A percentile compares a stretch with the other conserved stretches of the same genome.
These are phyloP conservation scores for Mionectes olivaceus DNA, from an alignment of 2,797 vertebrate genomes.

Conservation along the genomic window DNA sequence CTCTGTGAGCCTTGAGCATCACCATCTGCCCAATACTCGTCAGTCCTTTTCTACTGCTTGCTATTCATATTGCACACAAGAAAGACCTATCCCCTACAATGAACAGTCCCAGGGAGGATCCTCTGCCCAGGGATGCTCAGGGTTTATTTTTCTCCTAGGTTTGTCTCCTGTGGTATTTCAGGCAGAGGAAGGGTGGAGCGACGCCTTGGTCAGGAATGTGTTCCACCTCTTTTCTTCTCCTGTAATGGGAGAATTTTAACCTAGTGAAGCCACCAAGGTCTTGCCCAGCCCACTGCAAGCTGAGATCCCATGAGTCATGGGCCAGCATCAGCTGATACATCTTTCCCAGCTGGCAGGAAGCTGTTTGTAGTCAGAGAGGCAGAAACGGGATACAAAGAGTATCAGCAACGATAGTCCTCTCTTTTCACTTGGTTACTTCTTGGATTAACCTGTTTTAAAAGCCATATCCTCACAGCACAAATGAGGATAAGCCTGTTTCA, in stretches of 20 bases:
- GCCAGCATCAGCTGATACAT: not conserved
- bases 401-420: not conserved
- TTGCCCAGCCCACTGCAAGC: not conserved
- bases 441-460: not conserved
- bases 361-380: not conserved
- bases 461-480: not conserved
- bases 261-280: not conserved
- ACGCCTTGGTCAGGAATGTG: not conserved
- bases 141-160: not conserved
- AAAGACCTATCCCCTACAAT: not conserved
- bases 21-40: not conserved
- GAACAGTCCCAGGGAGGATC: not conserved
- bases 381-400: not conserved
- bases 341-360: not conserved
- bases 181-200: not conserved
- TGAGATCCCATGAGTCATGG: not conserved
- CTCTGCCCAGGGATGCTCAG: not conserved
- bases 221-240: not conserved
- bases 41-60: not conserved
- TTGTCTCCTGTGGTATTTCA: not conserved
- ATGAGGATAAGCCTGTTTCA: not conserved
- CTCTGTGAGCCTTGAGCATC: not conserved
- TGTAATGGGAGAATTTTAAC: not conserved
- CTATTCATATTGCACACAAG: not conserved
- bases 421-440: slow-evolving; percentile 24